Evolutionary conservation across 2,888 invertebrate species (phyloP).

Genomic region (Biston stratarius): DNA sequence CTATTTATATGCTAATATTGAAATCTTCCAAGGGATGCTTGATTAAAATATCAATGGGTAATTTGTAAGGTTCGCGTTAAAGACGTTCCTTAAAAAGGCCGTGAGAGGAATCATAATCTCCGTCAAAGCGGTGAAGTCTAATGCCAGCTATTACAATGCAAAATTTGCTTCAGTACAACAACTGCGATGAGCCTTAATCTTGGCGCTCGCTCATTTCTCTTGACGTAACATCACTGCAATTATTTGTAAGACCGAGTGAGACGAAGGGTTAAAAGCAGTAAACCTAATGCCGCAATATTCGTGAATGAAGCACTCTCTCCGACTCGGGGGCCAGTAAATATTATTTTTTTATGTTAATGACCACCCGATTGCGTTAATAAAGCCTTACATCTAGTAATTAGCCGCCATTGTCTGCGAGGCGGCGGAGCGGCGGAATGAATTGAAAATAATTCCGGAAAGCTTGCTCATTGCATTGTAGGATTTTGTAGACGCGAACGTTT

Average conservation of each 20-base stretch:
- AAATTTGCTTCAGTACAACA: constrained; percentile 72
- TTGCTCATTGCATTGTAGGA: constrained; percentile 55
- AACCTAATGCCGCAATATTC: constrained; percentile 83
- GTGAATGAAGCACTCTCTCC: constrained; percentile 80
- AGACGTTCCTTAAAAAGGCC: constrained; percentile 54
- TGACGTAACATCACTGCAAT: constrained; percentile 79
- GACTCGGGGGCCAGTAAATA: constrained; percentile 77
- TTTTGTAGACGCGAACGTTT: constrained; percentile 46
- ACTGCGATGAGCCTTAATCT: constrained; percentile 80
- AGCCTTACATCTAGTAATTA: constrained; percentile 85
- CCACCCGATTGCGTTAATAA: constrained; percentile 84
- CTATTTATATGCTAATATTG: constrained; percentile 84
- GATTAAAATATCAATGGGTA: constrained; percentile 85
- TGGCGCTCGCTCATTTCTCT: constrained; percentile 77
- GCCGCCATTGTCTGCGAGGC: constrained; percentile 77
- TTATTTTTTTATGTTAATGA: constrained; percentile 87
- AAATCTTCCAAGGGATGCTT: constrained; percentile 66
- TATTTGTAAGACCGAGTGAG: constrained; percentile 80
- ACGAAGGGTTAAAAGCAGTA: constrained; percentile 77
- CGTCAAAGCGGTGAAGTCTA: constrained; percentile 52
- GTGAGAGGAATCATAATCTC: constrained; percentile 61
- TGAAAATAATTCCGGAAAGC: constrained; percentile 67
- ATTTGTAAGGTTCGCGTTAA: constrained; percentile 58
- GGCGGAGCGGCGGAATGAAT: constrained; percentile 69
- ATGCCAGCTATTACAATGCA: constrained; percentile 70